A percentile compares a stretch with the other conserved stretches of the same genome.
Evolutionary conservation across 2,797 vertebrate genomes (phyloP).

Genomic region (Malacoraja senta): DNA sequence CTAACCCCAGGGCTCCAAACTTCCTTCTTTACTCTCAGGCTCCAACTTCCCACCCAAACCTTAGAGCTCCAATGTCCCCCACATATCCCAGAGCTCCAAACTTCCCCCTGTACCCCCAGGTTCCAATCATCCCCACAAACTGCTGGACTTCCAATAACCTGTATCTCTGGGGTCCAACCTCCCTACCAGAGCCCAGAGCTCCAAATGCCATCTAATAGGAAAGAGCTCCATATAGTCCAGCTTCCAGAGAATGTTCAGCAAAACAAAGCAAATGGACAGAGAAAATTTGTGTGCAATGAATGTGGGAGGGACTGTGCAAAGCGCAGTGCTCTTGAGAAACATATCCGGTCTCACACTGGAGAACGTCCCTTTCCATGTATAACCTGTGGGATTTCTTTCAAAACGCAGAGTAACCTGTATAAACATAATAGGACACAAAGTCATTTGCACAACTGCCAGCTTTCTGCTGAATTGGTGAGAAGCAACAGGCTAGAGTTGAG

Average conservation of each 20-base stretch:
- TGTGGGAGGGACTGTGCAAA: conserved; percentile 90
- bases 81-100: background rate
- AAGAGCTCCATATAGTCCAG: background rate
- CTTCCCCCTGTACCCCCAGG: no score
- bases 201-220: background rate
- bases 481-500: conserved; percentile 51
- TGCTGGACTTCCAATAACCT: no score
- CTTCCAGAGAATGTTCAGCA: background rate
- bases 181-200: background rate
- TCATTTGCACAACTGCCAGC: conserved; percentile 69
- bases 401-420: conserved; percentile 96
- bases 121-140: background rate
- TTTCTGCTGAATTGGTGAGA: conserved; percentile 68
- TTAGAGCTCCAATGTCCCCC: background rate
- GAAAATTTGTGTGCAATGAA: conserved; percentile 81
- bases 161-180: background rate
- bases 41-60: background rate
- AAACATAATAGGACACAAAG: conserved; percentile 91
- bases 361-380: conserved; percentile 87
- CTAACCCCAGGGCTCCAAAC: background rate
- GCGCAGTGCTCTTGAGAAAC: conserved; percentile 92
- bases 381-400: conserved; percentile 86
- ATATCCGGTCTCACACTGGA: conserved; percentile 89
- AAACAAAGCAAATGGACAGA: conserved; percentile 63
- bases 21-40: no score